Conservation (phyloP, 2,113 vertebrate genomes). For the Campylorhamphus procurvoides region DNA sequence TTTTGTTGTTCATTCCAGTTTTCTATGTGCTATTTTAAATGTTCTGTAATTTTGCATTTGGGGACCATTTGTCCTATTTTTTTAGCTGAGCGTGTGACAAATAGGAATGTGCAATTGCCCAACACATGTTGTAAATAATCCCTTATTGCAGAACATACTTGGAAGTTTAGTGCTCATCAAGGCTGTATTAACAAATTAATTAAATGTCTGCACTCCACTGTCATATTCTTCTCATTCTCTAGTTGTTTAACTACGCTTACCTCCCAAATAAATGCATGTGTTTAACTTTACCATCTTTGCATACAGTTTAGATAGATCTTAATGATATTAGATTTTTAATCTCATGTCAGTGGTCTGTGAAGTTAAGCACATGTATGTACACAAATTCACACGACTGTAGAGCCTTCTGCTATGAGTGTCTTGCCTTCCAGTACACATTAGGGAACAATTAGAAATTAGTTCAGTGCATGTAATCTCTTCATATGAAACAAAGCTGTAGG, state of each 20-base stretch:
- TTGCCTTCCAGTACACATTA: background rate
- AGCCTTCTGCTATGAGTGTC: background rate
- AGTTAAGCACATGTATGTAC: background rate
- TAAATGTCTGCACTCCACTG: background rate
- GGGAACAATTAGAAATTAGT: slow-evolving; percentile 21
- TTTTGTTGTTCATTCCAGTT: background rate
- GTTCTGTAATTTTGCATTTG: slow-evolving; percentile 18
- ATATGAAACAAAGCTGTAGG: background rate
- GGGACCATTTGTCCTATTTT: background rate
- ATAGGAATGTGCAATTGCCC: slow-evolving; percentile 15
- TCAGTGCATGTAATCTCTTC: background rate
- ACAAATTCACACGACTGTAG: background rate
- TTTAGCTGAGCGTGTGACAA: background rate
- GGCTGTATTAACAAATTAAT: background rate
- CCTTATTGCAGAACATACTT: background rate
- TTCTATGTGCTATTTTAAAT: background rate
- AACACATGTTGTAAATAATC: background rate
- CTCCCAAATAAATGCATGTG: background rate
- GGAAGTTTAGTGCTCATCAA: background rate
- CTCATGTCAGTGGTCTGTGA: background rate
- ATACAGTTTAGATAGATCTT: background rate
- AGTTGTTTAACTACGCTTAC: background rate
- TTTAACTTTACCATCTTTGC: background rate
- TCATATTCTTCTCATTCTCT: background rate
- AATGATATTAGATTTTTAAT: background rate